Conservation (phyloP, 2,888 invertebrate genomes). For the Oscheius myriophilus region DNA sequence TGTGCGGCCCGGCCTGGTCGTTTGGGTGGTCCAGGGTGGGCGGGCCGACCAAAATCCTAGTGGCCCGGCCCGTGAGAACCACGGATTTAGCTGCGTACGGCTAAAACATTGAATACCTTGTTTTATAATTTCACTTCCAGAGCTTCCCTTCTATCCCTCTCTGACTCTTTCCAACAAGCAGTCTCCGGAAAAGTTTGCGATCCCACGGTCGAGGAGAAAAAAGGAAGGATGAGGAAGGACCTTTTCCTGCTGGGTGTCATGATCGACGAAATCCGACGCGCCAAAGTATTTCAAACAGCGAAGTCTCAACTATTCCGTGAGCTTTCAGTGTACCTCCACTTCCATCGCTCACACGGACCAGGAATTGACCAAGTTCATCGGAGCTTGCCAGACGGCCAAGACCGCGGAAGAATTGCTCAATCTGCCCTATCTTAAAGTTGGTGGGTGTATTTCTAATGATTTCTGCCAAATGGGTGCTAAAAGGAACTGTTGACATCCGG, state of each 20-base stretch:
- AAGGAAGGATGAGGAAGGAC: constrained; percentile 38
- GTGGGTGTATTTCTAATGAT: constrained; percentile 5
- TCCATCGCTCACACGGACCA: constrained; percentile 22
- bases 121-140: too few relatives aligned
- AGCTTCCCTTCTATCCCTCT: constrained; percentile 17
- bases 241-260: constrained; percentile 51
- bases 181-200: constrained; percentile 15
- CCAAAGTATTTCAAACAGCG: constrained; percentile 22
- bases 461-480: not conserved
- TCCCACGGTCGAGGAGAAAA: constrained; percentile 21
- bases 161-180: constrained; percentile 31
- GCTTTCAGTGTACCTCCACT: constrained; percentile 18
- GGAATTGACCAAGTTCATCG: constrained; percentile 36
- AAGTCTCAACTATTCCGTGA: not conserved
- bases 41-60: too few relatives aligned
- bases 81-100: too few relatives aligned
- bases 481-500: too few relatives aligned
- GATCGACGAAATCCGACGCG: constrained; percentile 35
- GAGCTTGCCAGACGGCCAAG: constrained; percentile 41
- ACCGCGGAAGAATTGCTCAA: constrained; percentile 44
- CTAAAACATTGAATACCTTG: too few relatives aligned
- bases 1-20: too few relatives aligned
- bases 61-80: too few relatives aligned
- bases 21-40: too few relatives aligned
- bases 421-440: constrained; percentile 40